Conservation (phyloP, 2,113 vertebrate genomes). For the Hippopotamus amphibius region DNA sequence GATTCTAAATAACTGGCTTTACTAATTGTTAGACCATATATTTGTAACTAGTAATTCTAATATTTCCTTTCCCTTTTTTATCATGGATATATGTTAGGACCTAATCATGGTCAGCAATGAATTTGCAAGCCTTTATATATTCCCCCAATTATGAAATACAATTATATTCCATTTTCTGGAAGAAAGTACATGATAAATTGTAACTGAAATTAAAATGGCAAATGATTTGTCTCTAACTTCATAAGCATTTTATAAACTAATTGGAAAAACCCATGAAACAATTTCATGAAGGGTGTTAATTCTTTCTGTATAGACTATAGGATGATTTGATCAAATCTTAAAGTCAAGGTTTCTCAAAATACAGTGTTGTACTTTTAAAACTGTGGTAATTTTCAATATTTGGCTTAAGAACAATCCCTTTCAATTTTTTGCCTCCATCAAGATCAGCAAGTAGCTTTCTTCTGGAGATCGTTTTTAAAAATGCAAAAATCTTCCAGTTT, state of each 20-base stretch:
- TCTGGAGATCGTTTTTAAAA: background rate
- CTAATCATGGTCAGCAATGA: background rate
- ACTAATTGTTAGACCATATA: background rate
- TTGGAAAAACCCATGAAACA: background rate
- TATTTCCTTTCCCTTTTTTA: background rate
- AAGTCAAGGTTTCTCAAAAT: background rate
- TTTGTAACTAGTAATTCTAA: constrained; percentile 1
- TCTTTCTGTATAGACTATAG: background rate
- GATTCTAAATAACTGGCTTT: background rate
- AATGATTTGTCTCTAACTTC: background rate
- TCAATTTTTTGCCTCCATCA: background rate
- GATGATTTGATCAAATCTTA: background rate
- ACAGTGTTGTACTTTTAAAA: background rate
- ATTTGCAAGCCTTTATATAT: background rate
- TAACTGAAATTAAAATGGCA: background rate
- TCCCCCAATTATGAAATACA: background rate
- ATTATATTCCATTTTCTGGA: background rate
- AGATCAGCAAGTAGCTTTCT: background rate
- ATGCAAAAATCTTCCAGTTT: background rate
- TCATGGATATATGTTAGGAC: background rate
- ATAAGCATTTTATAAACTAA: background rate
- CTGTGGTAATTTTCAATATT: background rate
- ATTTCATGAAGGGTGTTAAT: constrained; percentile 16
- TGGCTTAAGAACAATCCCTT: background rate
- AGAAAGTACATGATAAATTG: background rate